Percentiles rank a stretch among this genome's conserved stretches.
These are phyloP conservation scores for Achatina immaculata DNA, from an alignment of 1,140 invertebrate genomes.

Conservation along the genomic window DNA sequence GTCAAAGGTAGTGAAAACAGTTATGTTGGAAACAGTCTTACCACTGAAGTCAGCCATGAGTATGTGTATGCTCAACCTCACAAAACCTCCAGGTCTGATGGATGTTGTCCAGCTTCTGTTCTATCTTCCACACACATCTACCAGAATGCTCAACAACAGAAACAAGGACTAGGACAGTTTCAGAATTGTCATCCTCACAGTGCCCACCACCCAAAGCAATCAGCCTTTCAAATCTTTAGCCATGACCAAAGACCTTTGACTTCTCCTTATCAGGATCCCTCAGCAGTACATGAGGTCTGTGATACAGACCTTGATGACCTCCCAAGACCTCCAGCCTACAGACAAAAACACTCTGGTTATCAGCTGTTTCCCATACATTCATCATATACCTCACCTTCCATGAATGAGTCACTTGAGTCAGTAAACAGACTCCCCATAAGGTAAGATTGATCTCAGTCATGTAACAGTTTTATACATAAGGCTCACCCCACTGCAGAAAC, in stretches of 20 bases:
- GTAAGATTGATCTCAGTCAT: neutral
- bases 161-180: neutral
- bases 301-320: conserved; percentile 35
- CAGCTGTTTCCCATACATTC: conserved; percentile 18
- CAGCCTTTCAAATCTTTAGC: neutral
- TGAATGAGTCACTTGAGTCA: conserved; percentile 13
- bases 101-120: neutral
- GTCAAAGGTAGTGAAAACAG: neutral
- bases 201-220: neutral
- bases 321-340: neutral
- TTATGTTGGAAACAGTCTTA: neutral
- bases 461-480: neutral
- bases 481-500: neutral
- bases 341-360: neutral
- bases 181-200: neutral
- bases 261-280: neutral
- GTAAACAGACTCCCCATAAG: neutral
- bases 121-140: neutral
- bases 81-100: neutral
- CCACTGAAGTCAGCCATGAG: neutral
- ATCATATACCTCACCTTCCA: neutral
- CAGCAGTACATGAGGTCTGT: conserved; percentile 10
- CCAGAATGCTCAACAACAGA: neutral
- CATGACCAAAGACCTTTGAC: too few species aligned
- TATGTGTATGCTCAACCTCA: conserved; percentile 3